Evolutionary conservation across 2,888 invertebrate species (phyloP).

Genomic region (Ptilodon capucinus): DNA sequence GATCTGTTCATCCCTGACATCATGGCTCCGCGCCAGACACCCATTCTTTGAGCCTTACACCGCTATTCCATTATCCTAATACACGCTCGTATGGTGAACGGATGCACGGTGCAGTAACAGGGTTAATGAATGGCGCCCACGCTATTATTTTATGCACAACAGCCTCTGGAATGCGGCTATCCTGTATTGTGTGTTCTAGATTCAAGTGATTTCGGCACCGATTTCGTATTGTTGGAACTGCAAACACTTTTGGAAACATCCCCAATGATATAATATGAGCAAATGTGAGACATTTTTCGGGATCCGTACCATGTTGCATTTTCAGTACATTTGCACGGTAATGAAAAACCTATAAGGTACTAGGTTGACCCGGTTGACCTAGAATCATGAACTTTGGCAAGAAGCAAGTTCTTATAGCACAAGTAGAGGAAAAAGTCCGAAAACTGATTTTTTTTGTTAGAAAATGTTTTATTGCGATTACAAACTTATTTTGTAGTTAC

Average conservation of each 20-base stretch:
- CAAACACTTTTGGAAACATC: neutral
- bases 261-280: neutral
- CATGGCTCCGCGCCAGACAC: neutral
- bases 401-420: too few species aligned
- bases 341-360: too few species aligned
- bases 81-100: neutral
- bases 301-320: too few species aligned
- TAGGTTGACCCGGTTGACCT: too few species aligned
- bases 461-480: too few species aligned
- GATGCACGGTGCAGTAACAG: neutral
- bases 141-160: neutral
- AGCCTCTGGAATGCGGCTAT: neutral
- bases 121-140: neutral
- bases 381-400: too few species aligned
- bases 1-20: neutral
- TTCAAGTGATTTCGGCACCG: neutral
- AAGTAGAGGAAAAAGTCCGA: too few species aligned
- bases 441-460: too few species aligned
- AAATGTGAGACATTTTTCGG: too few species aligned
- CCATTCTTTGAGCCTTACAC: neutral
- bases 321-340: too few species aligned
- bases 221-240: neutral
- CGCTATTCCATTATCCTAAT: conserved; percentile 1
- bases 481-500: too few species aligned
- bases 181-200: neutral